These are phyloP conservation scores for Bursaphelenchus okinawaensis DNA, from an alignment of 2,888 invertebrate genomes.

Conservation along the genomic window DNA sequence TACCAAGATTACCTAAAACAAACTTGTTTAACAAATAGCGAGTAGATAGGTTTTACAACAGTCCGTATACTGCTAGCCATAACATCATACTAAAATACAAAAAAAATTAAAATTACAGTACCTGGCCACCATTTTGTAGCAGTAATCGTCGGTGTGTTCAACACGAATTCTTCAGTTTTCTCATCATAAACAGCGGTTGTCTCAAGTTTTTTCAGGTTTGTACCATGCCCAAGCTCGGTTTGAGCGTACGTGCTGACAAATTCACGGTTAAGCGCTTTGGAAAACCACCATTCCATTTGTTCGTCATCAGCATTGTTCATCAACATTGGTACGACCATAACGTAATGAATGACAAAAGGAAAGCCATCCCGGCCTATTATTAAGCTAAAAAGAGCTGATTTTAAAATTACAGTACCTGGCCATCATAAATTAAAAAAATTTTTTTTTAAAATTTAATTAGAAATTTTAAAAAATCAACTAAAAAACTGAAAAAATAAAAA, in stretches of 20 bases:
- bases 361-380: slow-evolving; percentile 57
- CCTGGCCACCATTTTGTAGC: slow-evolving; percentile 86
- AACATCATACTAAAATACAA: no score
- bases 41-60: slow-evolving; percentile 4
- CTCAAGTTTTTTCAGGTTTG: slow-evolving; percentile 84
- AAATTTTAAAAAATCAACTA: no score
- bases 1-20: slow-evolving; percentile 37
- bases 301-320: slow-evolving; percentile 72
- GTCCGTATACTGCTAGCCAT: no score
- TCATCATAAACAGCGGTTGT: slow-evolving; percentile 87
- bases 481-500: not conserved
- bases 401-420: no score
- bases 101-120: slow-evolving; percentile 58
- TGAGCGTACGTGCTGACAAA: slow-evolving; percentile 92
- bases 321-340: slow-evolving; percentile 86
- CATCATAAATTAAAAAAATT: no score
- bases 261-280: slow-evolving; percentile 68
- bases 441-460: no score
- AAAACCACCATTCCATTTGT: slow-evolving; percentile 82
- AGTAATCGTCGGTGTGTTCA: slow-evolving; percentile 72
- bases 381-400: slow-evolving; percentile 44
- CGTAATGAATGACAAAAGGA: slow-evolving; percentile 74
- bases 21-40: not conserved
- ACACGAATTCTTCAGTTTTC: slow-evolving; percentile 74
- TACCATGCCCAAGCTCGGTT: slow-evolving; percentile 68